Conservation (phyloP, 2,797 vertebrate genomes). For the Mastacembelus armatus region DNA sequence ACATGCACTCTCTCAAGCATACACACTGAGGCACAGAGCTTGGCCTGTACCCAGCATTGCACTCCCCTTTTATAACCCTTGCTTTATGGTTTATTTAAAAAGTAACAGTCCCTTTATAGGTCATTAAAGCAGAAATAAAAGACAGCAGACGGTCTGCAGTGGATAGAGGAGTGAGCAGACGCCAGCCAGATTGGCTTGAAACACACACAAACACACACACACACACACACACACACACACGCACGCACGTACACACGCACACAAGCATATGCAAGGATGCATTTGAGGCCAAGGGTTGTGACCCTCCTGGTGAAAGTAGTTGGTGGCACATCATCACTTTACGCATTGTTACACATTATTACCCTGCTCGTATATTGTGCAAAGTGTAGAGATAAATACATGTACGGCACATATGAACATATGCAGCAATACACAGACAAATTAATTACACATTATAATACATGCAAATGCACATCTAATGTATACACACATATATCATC, state of each 20-base stretch:
- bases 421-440: not conserved
- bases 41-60: slow-evolving; percentile 80
- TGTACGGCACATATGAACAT: not conserved
- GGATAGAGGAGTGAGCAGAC: slow-evolving; percentile 73
- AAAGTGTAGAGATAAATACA: not conserved
- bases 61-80: slow-evolving; percentile 82
- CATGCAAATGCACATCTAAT: slow-evolving; percentile 23
- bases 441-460: slow-evolving; percentile 24
- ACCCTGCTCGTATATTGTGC: slow-evolving; percentile 25
- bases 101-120: slow-evolving; percentile 87
- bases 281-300: slow-evolving; percentile 67
- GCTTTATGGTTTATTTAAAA: slow-evolving; percentile 89
- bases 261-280: slow-evolving; percentile 52
- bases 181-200: slow-evolving; percentile 68
- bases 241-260: slow-evolving; percentile 25
- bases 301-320: slow-evolving; percentile 45
- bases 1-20: slow-evolving; percentile 15
- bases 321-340: slow-evolving; percentile 54
- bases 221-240: slow-evolving; percentile 34
- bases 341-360: slow-evolving; percentile 61
- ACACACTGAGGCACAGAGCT: slow-evolving; percentile 48
- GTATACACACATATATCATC: slow-evolving; percentile 13
- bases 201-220: slow-evolving; percentile 22
- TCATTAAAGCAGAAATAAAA: slow-evolving; percentile 85
- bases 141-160: slow-evolving; percentile 75